Conservation (phyloP, 2,888 invertebrate genomes). For the Odontomyia ornata region DNA sequence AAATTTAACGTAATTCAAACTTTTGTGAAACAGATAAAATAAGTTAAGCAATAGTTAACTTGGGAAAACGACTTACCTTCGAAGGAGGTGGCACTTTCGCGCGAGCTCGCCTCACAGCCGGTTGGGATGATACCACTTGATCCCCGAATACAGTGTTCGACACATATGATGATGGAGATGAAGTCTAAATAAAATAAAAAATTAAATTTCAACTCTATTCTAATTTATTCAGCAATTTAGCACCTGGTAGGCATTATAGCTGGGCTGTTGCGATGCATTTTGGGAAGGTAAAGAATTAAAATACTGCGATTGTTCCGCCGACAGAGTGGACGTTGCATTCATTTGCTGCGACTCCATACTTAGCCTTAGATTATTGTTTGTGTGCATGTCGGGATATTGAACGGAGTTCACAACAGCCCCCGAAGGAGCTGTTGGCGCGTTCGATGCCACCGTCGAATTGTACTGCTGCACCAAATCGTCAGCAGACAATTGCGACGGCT, state of each 20-base stretch:
- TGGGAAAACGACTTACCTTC: constrained; percentile 69
- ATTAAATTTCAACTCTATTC: background rate
- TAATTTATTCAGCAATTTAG: background rate
- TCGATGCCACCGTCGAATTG: constrained; percentile 56
- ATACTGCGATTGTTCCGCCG: constrained; percentile 73
- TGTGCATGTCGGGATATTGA: constrained; percentile 59
- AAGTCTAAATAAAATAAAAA: constrained; percentile 53
- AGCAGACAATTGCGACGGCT: constrained; percentile 58
- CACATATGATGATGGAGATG: constrained; percentile 60
- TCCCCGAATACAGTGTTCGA: constrained; percentile 60
- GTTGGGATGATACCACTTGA: constrained; percentile 54
- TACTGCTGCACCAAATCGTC: constrained; percentile 58
- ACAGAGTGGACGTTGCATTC: constrained; percentile 68
- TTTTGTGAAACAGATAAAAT: too few species aligned
- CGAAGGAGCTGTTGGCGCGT: constrained; percentile 57
- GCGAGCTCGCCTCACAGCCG: constrained; percentile 68
- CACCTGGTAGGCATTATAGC: constrained; percentile 50
- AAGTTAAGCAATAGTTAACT: too few species aligned
- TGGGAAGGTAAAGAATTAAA: constrained; percentile 65
- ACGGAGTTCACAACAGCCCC: constrained; percentile 54
- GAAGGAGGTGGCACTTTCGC: constrained; percentile 85
- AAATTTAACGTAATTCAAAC: too few species aligned
- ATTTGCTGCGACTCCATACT: constrained; percentile 59
- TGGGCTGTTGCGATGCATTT: constrained; percentile 51
- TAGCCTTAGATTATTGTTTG: constrained; percentile 54